A percentile compares a stretch with the other conserved stretches of the same genome.
Conservation (phyloP, 2,888 invertebrate species). For the Metopia argyrocephala region DNA sequence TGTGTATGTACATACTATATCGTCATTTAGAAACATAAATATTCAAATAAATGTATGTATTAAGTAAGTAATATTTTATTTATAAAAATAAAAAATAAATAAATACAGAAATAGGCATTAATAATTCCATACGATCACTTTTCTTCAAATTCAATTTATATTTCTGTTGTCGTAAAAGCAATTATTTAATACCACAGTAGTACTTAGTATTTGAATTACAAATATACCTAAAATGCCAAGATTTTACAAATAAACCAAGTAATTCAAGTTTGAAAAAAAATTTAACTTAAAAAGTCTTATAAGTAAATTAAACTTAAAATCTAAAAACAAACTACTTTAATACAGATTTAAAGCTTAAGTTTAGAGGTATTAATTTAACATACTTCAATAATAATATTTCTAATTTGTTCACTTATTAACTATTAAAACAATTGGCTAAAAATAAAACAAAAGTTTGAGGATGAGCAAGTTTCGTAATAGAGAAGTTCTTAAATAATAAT, state of each 20-base stretch:
- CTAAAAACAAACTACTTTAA: constrained; percentile 38
- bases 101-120: too few species aligned
- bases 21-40: not conserved
- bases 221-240: not conserved
- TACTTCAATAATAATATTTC: not conserved
- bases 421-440: not conserved
- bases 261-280: not conserved
- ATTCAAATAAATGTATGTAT: not conserved
- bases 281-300: not conserved
- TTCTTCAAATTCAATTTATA: too few species aligned
- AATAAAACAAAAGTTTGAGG: not conserved
- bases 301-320: constrained; percentile 11
- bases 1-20: not conserved
- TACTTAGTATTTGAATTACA: too few species aligned
- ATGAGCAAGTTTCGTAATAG: not conserved
- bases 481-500: not conserved
- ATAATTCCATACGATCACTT: too few species aligned
- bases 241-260: not conserved
- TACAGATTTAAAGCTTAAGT: constrained; percentile 30
- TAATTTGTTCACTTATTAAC: constrained; percentile 25
- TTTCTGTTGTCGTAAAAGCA: too few species aligned
- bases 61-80: too few species aligned
- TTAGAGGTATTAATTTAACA: not conserved
- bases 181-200: too few species aligned
- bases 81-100: too few species aligned